Evolutionary conservation across 2,113 vertebrate species (phyloP).

Genomic region (Neogale vison): DNA sequence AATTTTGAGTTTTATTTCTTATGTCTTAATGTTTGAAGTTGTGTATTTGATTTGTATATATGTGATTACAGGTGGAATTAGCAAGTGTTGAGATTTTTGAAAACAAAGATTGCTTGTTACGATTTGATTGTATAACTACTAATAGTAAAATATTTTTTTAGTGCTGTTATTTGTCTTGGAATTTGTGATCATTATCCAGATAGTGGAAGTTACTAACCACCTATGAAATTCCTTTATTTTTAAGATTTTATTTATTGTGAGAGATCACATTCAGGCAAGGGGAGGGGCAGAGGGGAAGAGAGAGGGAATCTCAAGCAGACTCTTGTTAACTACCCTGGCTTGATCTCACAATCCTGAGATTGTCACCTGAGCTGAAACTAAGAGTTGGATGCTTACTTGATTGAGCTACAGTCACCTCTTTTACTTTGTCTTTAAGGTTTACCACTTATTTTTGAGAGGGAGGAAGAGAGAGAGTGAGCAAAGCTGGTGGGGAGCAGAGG

Average conservation of each 20-base stretch:
- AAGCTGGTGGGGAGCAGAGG: neutral
- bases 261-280: no score
- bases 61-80: neutral
- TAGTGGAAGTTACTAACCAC: neutral
- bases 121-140: neutral
- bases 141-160: neutral
- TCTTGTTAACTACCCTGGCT: neutral
- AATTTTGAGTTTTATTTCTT: neutral
- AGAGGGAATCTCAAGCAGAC: neutral
- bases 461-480: no score
- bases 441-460: no score
- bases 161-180: neutral
- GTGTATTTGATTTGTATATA: neutral
- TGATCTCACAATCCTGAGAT: neutral
- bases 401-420: neutral
- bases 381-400: neutral
- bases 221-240: neutral
- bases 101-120: neutral
- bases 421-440: neutral
- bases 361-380: neutral
- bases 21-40: neutral
- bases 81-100: neutral
- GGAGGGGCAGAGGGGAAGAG: neutral
- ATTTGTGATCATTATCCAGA: neutral
- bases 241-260: neutral